phyloP scores from a whole-genome alignment of 2,797 vertebrate species.

The Sitta carolinensis region DNA sequence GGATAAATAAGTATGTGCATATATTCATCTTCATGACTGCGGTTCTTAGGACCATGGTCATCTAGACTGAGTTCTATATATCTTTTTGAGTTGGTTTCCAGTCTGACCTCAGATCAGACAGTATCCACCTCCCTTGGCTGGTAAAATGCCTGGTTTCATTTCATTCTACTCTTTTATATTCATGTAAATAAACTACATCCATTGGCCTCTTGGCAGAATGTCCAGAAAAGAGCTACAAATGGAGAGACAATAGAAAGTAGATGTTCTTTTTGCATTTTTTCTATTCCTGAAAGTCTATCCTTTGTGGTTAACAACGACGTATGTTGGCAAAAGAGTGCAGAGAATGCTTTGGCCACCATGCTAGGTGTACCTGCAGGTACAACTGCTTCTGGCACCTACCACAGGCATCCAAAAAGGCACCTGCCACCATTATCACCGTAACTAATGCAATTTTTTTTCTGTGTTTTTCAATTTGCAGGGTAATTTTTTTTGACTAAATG shows the following conservation, averaged over 20 bases:
- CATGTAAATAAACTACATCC: not conserved
- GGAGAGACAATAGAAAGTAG: not conserved
- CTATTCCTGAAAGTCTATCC: not conserved
- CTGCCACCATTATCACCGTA: not conserved
- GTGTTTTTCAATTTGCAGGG: not conserved
- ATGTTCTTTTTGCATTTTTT: not conserved
- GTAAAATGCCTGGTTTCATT: not conserved
- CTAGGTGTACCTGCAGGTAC: not conserved
- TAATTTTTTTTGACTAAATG: not conserved
- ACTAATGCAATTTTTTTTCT: not conserved
- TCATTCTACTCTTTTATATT: not conserved
- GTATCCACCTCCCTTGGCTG: accelerated
- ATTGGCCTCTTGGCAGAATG: not conserved
- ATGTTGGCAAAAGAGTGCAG: not conserved
- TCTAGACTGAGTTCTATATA: not conserved
- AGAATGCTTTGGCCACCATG: not conserved
- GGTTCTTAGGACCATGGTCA: not conserved
- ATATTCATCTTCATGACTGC: not conserved
- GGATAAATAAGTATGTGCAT: not conserved
- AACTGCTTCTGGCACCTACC: not conserved
- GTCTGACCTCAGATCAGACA: not conserved
- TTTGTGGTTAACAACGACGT: not conserved
- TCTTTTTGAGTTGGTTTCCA: not conserved
- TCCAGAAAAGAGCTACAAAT: not conserved
- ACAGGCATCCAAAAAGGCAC: not conserved